Percentiles rank a stretch among this genome's conserved stretches.
These are phyloP conservation scores for Danio rerio DNA, from an alignment of 2,113 vertebrate genomes.

Conservation along the genomic window GRCz12tu NC_133196.1:28951501-28952000, in stretches of 20 bases:
- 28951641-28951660: too few relatives aligned
- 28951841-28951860: slow-evolving; percentile 62
- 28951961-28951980: neutral
- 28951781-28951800: slow-evolving; percentile 43
- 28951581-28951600: too few relatives aligned
- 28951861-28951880: slow-evolving; percentile 62
- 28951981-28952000: neutral
- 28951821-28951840: slow-evolving; percentile 68
- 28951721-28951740: slow-evolving; percentile 1
- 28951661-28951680: too few relatives aligned
- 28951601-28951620: too few relatives aligned
- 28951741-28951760: slow-evolving; percentile 19
- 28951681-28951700: too few relatives aligned
- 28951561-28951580: too few relatives aligned
- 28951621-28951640: too few relatives aligned
- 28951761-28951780: slow-evolving; percentile 39
- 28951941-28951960: slow-evolving; percentile 61
- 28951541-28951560: too few relatives aligned
- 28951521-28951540: too few relatives aligned
- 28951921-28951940: slow-evolving; percentile 63
- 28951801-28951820: slow-evolving; percentile 63
- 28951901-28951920: slow-evolving; percentile 52
- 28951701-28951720: too few relatives aligned
- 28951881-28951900: slow-evolving; percentile 52
- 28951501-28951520: too few relatives aligned